Conservation (phyloP, 2,113 vertebrate species). For the Trogon melanurus region DNA sequence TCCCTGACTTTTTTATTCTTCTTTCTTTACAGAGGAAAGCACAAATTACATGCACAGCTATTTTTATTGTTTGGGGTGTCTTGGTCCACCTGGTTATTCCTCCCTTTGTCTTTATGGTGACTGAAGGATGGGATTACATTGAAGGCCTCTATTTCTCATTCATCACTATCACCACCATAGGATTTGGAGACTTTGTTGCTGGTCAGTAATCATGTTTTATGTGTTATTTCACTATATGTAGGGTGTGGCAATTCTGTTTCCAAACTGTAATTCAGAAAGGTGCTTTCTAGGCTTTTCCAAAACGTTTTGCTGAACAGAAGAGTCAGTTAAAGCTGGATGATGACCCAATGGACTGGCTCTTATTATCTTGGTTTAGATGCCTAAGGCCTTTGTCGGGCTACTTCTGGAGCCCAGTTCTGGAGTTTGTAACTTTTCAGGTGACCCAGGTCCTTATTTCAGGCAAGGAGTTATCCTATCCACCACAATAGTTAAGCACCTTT, state of each 20-base stretch:
- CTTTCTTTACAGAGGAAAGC: constrained; percentile 85
- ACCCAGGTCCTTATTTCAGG: neutral
- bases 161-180: constrained; percentile 96
- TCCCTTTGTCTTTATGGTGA: constrained; percentile 94
- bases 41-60: constrained; percentile 94
- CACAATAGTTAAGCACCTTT: neutral
- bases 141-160: constrained; percentile 98
- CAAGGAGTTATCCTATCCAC: neutral
- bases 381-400: neutral
- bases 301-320: neutral
- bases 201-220: constrained; percentile 75
- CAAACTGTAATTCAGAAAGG: neutral
- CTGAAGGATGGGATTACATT: constrained; percentile 93
- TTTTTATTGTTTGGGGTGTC: constrained; percentile 95
- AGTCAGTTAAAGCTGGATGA: neutral
- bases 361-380: neutral
- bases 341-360: neutral
- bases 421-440: neutral
- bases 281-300: neutral
- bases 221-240: neutral
- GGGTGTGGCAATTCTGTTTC: neutral
- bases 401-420: neutral
- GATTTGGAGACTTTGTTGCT: constrained; percentile 95
- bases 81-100: constrained; percentile 93
- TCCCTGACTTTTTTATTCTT: neutral